Evolutionary conservation across 2,888 invertebrate genomes (phyloP).

Genomic region (Nebria brevicollis): DNA sequence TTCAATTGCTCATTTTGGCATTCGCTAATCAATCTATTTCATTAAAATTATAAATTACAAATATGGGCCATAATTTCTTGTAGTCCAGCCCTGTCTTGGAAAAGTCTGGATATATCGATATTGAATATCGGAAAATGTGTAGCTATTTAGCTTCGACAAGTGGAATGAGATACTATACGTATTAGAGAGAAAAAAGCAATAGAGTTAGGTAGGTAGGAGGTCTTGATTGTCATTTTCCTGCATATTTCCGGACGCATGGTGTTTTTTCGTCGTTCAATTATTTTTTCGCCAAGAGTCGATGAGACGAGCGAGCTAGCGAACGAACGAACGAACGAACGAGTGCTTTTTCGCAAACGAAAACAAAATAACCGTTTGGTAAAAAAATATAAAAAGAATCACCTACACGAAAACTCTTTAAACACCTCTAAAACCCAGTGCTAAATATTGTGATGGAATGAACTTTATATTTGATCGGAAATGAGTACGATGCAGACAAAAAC

Average conservation of each 20-base stretch:
- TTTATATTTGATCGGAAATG: constrained; percentile 33
- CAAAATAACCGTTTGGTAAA: background rate
- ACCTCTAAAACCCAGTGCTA: background rate
- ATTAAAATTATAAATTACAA: background rate
- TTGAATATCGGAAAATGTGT: too few relatives aligned
- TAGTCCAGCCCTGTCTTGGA: too few relatives aligned
- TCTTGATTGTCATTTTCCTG: constrained; percentile 47
- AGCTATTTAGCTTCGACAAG: background rate
- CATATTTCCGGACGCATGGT: constrained; percentile 38
- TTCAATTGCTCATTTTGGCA: background rate
- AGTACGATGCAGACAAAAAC: constrained; percentile 19
- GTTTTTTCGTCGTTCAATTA: constrained; percentile 38
- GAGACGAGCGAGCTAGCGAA: constrained; percentile 23
- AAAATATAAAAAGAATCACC: background rate
- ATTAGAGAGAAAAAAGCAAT: constrained; percentile 9
- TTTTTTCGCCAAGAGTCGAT: constrained; percentile 33
- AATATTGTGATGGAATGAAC: background rate
- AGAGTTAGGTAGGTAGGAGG: background rate
- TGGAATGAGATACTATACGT: background rate
- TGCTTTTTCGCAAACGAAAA: background rate
- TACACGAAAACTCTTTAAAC: background rate
- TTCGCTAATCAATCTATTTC: background rate
- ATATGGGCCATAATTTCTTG: background rate
- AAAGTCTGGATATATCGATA: too few relatives aligned
- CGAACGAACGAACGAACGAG: background rate